phyloP scores from a whole-genome alignment of 1,140 invertebrate genomes.

The Aphelinus atriplicis region DNA sequence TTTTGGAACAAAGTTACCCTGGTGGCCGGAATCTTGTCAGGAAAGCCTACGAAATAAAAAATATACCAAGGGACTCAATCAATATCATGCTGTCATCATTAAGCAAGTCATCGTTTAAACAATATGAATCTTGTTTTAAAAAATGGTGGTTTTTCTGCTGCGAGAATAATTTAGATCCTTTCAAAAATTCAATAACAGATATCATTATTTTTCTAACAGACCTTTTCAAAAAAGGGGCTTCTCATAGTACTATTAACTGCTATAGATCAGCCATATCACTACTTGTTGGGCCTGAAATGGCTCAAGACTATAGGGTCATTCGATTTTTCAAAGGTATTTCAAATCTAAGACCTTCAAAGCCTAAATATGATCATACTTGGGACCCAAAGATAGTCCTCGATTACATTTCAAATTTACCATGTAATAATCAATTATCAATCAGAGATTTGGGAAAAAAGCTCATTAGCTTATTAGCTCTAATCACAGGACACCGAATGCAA shows the following conservation, averaged over 20 bases:
- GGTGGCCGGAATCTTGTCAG: not conserved
- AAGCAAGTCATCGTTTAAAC: conserved; percentile 12
- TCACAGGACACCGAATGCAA: conserved; percentile 31
- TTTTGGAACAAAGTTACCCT: conserved; percentile 30
- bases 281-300: conserved; percentile 25
- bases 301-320: conserved; percentile 26
- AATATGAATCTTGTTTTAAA: conserved; percentile 11
- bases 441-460: not conserved
- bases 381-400: conserved; percentile 33
- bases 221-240: conserved; percentile 9
- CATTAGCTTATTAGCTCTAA: conserved; percentile 2
- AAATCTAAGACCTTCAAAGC: conserved; percentile 17
- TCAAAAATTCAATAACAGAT: not conserved
- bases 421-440: no score
- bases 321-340: conserved; percentile 37
- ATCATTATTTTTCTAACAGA: conserved; percentile 16
- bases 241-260: conserved; percentile 27
- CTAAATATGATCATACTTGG: conserved; percentile 40
- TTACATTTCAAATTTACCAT: not conserved
- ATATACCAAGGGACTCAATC: conserved; percentile 16
- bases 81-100: conserved; percentile 10
- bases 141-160: conserved; percentile 38
- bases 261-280: conserved; percentile 36
- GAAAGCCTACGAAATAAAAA: conserved; percentile 15
- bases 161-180: not conserved